phyloP scores from a whole-genome alignment of 2,797 vertebrate species.

The Phataginus tricuspis region DNA sequence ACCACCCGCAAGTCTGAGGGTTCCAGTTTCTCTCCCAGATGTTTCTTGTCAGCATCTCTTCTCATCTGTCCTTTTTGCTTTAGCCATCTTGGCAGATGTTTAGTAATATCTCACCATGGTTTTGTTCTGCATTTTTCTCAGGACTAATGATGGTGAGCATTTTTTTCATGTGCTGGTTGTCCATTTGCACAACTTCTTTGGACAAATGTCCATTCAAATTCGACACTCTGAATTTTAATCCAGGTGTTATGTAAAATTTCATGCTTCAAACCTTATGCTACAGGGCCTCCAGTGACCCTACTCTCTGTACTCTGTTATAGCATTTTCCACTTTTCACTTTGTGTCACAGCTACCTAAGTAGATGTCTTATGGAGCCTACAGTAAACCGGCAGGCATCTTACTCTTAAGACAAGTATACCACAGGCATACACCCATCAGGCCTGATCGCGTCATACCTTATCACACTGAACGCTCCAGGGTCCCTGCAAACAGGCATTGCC shows the following conservation, averaged over 20 bases:
- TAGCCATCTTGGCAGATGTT: not conserved
- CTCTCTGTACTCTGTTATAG: not conserved
- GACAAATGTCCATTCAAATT: not conserved
- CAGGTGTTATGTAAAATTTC: not conserved
- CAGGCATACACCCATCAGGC: not conserved
- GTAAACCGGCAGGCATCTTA: not conserved
- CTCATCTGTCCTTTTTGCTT: not conserved
- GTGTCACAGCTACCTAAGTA: not conserved
- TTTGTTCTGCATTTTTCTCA: not conserved
- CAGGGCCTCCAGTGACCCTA: not conserved
- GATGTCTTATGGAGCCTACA: not conserved
- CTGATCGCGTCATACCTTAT: not conserved
- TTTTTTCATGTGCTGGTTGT: not conserved
- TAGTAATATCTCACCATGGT: not conserved
- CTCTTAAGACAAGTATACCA: not conserved
- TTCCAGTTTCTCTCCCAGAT: not conserved
- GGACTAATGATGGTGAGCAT: not conserved
- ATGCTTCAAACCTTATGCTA: not conserved
- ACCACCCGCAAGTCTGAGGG: not conserved
- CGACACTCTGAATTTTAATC: not conserved
- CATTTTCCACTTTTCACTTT: not conserved
- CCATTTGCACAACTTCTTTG: not conserved
- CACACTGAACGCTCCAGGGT: not conserved
- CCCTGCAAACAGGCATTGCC: not conserved
- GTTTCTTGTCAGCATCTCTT: not conserved